A percentile compares a stretch with the other conserved stretches of the same genome.
Conservation (phyloP, 2,113 vertebrate genomes). For the Alethe diademata region DNA sequence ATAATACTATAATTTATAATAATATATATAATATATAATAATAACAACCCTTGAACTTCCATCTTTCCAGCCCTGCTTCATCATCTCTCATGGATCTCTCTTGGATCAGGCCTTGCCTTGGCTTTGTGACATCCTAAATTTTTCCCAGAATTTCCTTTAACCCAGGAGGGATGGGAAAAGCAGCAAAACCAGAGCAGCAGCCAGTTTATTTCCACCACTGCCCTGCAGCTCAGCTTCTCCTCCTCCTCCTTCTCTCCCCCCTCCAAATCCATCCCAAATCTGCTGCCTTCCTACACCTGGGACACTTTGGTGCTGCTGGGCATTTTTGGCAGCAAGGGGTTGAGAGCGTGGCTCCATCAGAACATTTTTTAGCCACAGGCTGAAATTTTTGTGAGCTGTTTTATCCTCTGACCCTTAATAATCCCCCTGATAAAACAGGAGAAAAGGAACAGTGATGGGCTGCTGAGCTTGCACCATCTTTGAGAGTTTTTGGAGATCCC, state of each 20-base stretch:
- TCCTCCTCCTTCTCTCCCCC: not conserved
- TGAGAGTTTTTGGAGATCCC: not conserved
- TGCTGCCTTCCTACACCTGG: not conserved
- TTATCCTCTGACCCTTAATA: not conserved
- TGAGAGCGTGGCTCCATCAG: not conserved
- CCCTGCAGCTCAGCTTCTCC: not conserved
- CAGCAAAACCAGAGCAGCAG: not conserved
- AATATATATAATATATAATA: too few relatives aligned
- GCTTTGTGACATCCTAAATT: not conserved
- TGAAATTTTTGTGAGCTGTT: not conserved
- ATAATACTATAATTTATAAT: too few relatives aligned
- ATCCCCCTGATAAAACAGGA: not conserved
- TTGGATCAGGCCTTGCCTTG: not conserved
- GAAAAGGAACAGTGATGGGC: not conserved
- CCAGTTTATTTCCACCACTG: not conserved
- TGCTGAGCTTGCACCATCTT: not conserved
- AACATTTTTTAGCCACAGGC: not conserved
- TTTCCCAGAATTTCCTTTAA: not conserved
- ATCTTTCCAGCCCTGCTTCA: not conserved
- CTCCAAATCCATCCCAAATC: not conserved
- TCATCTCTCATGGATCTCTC: rapidly evolving
- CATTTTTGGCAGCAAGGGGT: not conserved
- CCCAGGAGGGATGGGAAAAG: not conserved
- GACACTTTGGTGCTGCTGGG: not conserved
- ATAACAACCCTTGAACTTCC: not conserved